Conservation (phyloP, 2,113 vertebrate genomes). For the Columba livia region DNA sequence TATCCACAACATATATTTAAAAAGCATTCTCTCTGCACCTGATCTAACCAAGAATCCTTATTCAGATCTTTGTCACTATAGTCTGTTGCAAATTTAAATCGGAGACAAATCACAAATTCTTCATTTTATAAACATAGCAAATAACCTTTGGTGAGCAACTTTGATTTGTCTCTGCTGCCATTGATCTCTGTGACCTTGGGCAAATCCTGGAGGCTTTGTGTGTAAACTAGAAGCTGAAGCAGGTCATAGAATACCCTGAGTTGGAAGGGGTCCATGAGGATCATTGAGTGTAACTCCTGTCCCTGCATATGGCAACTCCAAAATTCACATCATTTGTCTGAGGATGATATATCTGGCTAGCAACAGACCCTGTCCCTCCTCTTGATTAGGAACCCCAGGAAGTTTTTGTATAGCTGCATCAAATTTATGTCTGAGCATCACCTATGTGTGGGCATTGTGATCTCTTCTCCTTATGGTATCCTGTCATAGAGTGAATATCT, state of each 20-base stretch:
- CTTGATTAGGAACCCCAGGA: background rate
- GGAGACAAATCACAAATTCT: constrained; percentile 5
- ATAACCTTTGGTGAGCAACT: background rate
- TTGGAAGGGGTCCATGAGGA: no score
- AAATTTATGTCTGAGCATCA: background rate
- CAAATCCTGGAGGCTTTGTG: background rate
- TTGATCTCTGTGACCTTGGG: background rate
- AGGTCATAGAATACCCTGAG: background rate
- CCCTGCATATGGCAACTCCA: no score
- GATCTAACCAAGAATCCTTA: background rate
- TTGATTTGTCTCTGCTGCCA: background rate
- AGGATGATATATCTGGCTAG: no score
- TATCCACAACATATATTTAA: background rate
- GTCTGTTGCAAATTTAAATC: background rate
- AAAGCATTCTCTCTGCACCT: background rate
- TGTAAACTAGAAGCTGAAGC: background rate
- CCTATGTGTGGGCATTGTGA: background rate
- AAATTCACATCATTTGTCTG: no score
- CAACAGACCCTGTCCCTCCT: background rate
- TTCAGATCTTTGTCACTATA: background rate
- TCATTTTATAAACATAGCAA: background rate
- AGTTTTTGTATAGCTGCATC: background rate
- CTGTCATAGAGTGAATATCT: background rate
- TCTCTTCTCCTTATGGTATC: background rate
- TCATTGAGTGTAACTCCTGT: no score